Percentiles rank a stretch among this genome's conserved stretches.
phyloP scores from a whole-genome alignment of 2,113 vertebrate genomes.

The Phaetusa simplex region DNA sequence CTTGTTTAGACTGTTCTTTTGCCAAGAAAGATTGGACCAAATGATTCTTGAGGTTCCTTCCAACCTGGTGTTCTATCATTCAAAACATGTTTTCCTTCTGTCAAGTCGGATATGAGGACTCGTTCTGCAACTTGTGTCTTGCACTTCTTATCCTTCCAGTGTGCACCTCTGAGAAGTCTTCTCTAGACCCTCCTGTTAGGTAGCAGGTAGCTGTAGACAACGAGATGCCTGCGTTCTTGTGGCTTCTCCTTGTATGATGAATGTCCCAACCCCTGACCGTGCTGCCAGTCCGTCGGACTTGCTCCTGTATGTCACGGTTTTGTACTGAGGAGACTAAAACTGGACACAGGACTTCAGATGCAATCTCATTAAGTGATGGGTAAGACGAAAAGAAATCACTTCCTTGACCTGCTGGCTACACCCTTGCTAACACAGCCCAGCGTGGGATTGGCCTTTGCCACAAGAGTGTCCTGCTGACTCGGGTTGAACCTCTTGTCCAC shows the following conservation, averaged over 20 bases:
- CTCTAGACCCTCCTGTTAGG: not conserved
- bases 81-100: not conserved
- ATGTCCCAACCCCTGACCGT: not conserved
- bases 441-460: not conserved
- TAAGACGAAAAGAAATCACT: not conserved
- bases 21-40: not conserved
- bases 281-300: not conserved
- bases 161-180: not conserved
- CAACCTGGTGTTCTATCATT: not conserved
- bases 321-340: not conserved
- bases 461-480: not conserved
- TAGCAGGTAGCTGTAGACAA: not conserved
- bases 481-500: not conserved
- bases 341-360: not conserved
- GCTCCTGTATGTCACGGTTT: not conserved
- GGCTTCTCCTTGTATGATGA: not conserved
- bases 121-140: not conserved
- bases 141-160: not conserved
- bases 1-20: not conserved
- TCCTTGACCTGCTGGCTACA: not conserved
- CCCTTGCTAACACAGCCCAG: not conserved
- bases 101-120: fast-evolving
- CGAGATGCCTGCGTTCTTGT: not conserved
- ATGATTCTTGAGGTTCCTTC: not conserved
- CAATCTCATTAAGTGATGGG: not conserved